Percentiles rank a stretch among this genome's conserved stretches.
phyloP scores from a whole-genome alignment of 37 sponge, comb jelly and placozoan species.

The Aphrocallistes beatrix region DNA sequence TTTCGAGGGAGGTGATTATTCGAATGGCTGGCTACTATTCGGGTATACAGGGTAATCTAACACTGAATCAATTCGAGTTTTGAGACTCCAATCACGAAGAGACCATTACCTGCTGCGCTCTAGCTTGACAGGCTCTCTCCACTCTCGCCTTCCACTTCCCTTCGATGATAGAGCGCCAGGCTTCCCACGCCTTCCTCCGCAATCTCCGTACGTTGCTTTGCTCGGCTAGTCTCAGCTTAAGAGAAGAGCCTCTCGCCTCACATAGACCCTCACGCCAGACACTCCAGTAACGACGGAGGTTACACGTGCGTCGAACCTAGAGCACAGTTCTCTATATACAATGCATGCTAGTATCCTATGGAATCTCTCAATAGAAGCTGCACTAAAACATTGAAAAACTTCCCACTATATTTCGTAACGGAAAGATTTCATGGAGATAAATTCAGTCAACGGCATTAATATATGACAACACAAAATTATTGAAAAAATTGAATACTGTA shows the following conservation, averaged over 20 bases:
- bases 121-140: conserved; percentile 89
- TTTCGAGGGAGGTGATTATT: neutral
- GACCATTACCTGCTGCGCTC: neutral
- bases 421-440: no score
- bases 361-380: no score
- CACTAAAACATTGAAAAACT: no score
- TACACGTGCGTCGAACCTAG: neutral
- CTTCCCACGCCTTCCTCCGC: conserved; percentile 34
- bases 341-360: no score
- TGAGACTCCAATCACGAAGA: neutral
- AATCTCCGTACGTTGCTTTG: conserved; percentile 36
- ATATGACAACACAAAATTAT: no score
- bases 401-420: no score
- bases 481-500: no score
- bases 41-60: conserved; percentile 14
- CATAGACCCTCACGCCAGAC: neutral
- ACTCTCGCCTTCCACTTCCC: conserved; percentile 70
- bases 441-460: no score
- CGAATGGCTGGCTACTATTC: neutral
- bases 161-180: conserved; percentile 66
- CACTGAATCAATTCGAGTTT: neutral
- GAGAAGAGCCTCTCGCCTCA: neutral
- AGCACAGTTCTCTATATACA: no score
- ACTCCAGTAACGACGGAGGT: neutral
- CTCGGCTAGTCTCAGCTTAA: conserved; percentile 32